These are phyloP conservation scores for Calameuta idolon DNA, from an alignment of 2,888 invertebrate species.

Conservation along the genomic window DNA sequence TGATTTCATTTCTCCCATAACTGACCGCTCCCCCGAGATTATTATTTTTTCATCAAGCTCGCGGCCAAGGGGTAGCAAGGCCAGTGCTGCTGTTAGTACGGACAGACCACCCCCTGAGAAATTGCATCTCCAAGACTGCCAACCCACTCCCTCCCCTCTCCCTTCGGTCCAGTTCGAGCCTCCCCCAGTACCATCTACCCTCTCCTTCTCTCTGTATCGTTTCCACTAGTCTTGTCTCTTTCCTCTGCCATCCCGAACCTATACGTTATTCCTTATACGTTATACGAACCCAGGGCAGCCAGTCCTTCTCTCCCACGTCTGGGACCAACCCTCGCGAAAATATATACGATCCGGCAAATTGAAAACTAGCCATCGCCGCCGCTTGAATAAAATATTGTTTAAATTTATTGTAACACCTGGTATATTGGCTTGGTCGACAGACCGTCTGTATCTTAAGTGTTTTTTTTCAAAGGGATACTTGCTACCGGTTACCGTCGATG, in stretches of 20 bases:
- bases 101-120: conserved; percentile 57
- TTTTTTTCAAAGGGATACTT: background rate
- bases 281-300: background rate
- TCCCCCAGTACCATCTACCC: background rate
- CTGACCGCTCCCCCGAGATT: conserved; percentile 62
- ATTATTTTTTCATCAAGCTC: conserved; percentile 65
- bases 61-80: background rate
- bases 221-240: background rate
- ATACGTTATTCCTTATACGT: background rate
- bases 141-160: conserved; percentile 30
- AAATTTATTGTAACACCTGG: conserved; percentile 66
- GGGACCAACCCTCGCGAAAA: conserved; percentile 39
- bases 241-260: background rate
- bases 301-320: conserved; percentile 12
- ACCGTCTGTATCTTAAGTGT: background rate
- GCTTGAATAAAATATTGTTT: conserved; percentile 66
- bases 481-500: background rate
- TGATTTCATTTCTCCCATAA: conserved; percentile 56
- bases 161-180: conserved; percentile 14
- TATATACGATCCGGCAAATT: conserved; percentile 66
- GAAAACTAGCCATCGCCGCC: conserved; percentile 65
- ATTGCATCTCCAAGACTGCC: conserved; percentile 58
- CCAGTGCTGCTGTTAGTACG: conserved; percentile 36
- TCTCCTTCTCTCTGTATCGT: conserved; percentile 3
- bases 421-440: conserved; percentile 44